Evolutionary conservation across 2,797 vertebrate genomes (phyloP), one percentile per base, ranked within the genome.

Genomic region (Oryzias sinensis): DNA sequence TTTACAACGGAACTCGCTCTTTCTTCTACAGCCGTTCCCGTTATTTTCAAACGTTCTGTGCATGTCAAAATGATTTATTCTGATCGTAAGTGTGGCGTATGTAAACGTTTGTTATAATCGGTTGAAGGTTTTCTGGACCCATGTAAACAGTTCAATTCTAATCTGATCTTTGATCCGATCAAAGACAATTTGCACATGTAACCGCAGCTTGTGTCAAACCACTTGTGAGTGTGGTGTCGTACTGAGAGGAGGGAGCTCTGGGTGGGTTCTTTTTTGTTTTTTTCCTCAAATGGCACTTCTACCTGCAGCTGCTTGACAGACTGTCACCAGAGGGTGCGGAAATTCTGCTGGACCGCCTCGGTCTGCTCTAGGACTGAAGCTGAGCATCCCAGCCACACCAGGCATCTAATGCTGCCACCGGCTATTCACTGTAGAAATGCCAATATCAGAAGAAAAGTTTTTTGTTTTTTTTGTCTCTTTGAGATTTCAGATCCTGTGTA

Each of bases 391-490:
- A 1, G 51, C 65, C 27, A 29, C 51, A 37, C 69, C 54, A 68
- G 92, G 89, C 92, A 92, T 89, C 85, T 91, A 91, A 94, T 91
- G 92, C 93, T 92, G 93, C 93, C 93, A 93, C 92, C 92, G 94
- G 93, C 93, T 95, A 89, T 94, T 96, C 94, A 95, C 94, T 94
- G 94, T 94, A 92, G 96, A 95, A 93, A 97, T 92, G 95, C 94
- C 95, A 98, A 97, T 95, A 94, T 93, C 91, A 70, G 92, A 86
- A 80, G 70, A 82, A 69, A 92, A 85, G 25, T 64, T 37, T 71
- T 53, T 62, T 25, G 62, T 37, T 71, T 53, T 56, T 16, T 62
- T 55, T 52, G 9, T 90, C 89, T 89, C 77, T 88, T 87, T 87
- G 73, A 85, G 61, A 84, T 82, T 85, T 79, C 51, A 83, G 86